Evolutionary conservation across 1,140 invertebrate species (phyloP), one percentile per base, ranked within the genome.

Genomic region (Rhagoletis zephyria): DNA sequence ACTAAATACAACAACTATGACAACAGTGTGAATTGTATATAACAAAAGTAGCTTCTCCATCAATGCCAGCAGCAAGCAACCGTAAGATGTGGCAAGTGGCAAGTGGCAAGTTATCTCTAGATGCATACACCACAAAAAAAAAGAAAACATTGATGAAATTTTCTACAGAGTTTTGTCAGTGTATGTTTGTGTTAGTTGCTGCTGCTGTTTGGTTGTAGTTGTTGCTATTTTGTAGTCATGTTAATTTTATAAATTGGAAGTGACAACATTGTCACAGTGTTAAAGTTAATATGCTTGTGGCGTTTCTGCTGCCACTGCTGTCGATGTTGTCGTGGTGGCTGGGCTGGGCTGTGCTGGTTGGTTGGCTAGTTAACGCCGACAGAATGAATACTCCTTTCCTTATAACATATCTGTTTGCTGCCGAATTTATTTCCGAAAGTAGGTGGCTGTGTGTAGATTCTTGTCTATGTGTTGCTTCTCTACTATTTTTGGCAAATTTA

Each of bases 201-300:
- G 48, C 42, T 56, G 48, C 45, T 56, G 48, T 19, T 5, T 2
- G 2, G 51, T 5, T 81, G 48, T 30, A 56, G 74, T 56, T 45
- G 19, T 30, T 56, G 5, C 3, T 9, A 74, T 42, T 56, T 10
- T 51, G 45, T 30, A 19, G 48, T 7, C 74, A 81, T 81, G 74
- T 56, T 81, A 81, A 81, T 81, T 81, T 81, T 81, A 81, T 81
- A 81, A 81, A 81, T 81, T 81, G 74, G 48, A 30, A 81, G 48
- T 59, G 74, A 81, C 74, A 81, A 81, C 74, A 81, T 81, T 81
- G 74, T 81, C 74, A 81, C 74, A 56, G 48, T 51, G 74, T 81
- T 81, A 56, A 81, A 81, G n/a, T 81, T 81, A 81, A 81, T 81
- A 81, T 81, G 74, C 48, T 56, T 70, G 30, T 16, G 30, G 30